These are phyloP conservation scores for Neosalanx taihuensis DNA, from an alignment of 2,797 vertebrate species.

Conservation along the genomic window DNA sequence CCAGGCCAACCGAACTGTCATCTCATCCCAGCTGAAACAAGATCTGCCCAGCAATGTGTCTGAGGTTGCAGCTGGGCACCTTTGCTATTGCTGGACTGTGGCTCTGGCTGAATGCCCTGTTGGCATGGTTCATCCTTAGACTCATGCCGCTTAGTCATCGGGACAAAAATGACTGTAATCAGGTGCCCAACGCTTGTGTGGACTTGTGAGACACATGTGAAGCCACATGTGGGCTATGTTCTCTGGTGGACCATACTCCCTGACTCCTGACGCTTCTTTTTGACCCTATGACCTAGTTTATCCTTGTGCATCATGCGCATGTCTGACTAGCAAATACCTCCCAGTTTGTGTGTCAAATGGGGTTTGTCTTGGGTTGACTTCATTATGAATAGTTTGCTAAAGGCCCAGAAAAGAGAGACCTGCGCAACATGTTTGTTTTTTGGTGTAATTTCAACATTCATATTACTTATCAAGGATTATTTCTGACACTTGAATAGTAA, in stretches of 20 bases:
- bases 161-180: slow-evolving; percentile 71
- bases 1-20: slow-evolving; percentile 21
- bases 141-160: slow-evolving; percentile 62
- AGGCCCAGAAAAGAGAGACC: slow-evolving; percentile 32
- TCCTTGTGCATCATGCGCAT: neutral
- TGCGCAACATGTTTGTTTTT: slow-evolving; percentile 44
- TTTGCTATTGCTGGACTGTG: slow-evolving; percentile 65
- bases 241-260: neutral
- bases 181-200: slow-evolving; percentile 50
- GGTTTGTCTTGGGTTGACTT: neutral
- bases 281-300: neutral
- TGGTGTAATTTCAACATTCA: slow-evolving; percentile 58
- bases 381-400: slow-evolving; percentile 31
- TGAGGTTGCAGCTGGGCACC: slow-evolving; percentile 61
- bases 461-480: slow-evolving; percentile 55
- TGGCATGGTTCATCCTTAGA: slow-evolving; percentile 56
- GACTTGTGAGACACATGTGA: slow-evolving; percentile 29
- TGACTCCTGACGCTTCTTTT: slow-evolving; percentile 3
- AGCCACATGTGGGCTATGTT: slow-evolving; percentile 21
- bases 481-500: slow-evolving; percentile 43
- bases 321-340: neutral
- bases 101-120: slow-evolving; percentile 59
- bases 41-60: slow-evolving; percentile 59
- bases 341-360: neutral
- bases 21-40: slow-evolving; percentile 47